These are phyloP conservation scores for Poecilus cupreus DNA, from an alignment of 2,888 invertebrate species.

Conservation along the genomic window DNA sequence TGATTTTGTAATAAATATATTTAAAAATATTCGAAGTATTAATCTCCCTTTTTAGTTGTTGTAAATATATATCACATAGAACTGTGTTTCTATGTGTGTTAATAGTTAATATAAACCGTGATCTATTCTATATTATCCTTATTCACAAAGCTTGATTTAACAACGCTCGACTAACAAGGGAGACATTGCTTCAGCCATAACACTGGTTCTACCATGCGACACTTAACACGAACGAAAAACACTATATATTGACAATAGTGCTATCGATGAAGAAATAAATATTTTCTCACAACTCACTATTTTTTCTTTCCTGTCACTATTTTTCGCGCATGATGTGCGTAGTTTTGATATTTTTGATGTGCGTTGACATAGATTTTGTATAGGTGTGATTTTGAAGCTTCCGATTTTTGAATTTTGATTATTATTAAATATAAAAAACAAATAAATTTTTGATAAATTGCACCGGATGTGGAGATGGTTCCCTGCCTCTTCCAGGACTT, in stretches of 20 bases:
- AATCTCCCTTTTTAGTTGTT: conserved; percentile 56
- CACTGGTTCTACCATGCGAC: conserved; percentile 40
- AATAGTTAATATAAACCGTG: neutral
- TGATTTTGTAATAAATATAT: conserved; percentile 6
- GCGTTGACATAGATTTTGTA: neutral
- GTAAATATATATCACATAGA: neutral
- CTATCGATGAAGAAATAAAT: conserved; percentile 49
- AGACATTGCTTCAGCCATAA: conserved; percentile 53
- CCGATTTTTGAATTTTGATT: neutral
- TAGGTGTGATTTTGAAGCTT: conserved; percentile 30
- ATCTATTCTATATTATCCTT: neutral
- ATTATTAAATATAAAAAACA: neutral
- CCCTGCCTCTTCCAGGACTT: neutral
- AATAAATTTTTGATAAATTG: conserved; percentile 9
- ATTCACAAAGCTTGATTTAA: conserved; percentile 42
- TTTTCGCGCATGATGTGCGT: conserved; percentile 35
- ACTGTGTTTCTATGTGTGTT: neutral
- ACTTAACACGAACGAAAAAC: conserved; percentile 54
- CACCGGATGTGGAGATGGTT: neutral
- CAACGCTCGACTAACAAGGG: conserved; percentile 54
- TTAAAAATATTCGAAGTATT: neutral
- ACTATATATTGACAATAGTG: conserved; percentile 61
- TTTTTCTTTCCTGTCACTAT: conserved; percentile 28
- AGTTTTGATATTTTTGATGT: conserved; percentile 26
- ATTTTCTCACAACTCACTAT: conserved; percentile 53